Evolutionary conservation across 2,113 vertebrate species (phyloP), one percentile per base, ranked within the genome.

Genomic region (Nasalis larvatus): DNA sequence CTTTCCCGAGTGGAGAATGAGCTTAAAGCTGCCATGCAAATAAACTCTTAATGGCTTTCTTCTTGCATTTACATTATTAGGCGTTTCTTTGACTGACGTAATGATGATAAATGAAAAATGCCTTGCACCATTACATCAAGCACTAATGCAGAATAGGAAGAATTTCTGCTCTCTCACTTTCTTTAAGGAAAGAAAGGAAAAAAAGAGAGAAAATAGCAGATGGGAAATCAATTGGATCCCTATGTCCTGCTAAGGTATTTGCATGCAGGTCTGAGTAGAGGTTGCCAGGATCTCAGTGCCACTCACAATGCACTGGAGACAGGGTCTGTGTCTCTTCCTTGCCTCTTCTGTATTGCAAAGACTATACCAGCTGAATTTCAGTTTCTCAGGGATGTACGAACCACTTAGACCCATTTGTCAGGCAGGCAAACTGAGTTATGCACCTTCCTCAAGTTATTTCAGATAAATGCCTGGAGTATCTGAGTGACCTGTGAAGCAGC

Each of bases 71-170:
- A 98, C 86, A 76, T 98, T 98, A 98, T 98, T 98, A 98, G 97
- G 96, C 98, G 86, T 98, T 98, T 96, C 87, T 99, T 98, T 99
- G 98, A 98, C 98, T 97, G 98, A 97, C 95, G 90, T 98, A 97
- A 98, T 98, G 98, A 98, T 98, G 99, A 99, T 98, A 98, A 99
- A 99, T 99, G 98, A 97, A 98, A 98, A 98, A 97, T 92, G 98
- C 97, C 98, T 95, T 98, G 98, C 98, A 97, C 98, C 98, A 98
- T 99, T 99, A 99, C 98, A 89, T 97, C 71, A 95, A 98, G 98
- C 68, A 83, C 97, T 98, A 99, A 98, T 97, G 98, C 98, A 97
- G 97, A 98, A 88, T 98, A 96, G 92, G 96, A 96, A 98, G 97
- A 92, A 98, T 98, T 98, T 98, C 97, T 97, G 69, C 96, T 95